Evolutionary conservation across 2,888 invertebrate genomes (phyloP).

Genomic region (Colostygia pectinataria): DNA sequence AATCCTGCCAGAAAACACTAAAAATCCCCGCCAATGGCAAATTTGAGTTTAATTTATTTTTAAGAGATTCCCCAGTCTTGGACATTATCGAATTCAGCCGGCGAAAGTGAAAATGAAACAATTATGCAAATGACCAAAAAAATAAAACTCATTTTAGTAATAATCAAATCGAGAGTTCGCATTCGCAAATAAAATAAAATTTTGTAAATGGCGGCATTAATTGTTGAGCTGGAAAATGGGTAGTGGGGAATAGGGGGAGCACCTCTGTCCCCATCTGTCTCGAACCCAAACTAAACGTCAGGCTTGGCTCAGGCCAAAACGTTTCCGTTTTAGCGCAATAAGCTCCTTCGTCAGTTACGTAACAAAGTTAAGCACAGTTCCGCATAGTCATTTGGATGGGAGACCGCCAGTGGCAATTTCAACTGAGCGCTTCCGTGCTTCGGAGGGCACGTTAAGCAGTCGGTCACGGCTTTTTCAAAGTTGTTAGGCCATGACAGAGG

Average conservation of each 20-base stretch:
- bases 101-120: constrained; percentile 76
- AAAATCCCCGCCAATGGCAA: constrained; percentile 48
- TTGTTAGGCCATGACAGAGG: too few relatives aligned
- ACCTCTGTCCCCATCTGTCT: constrained; percentile 35
- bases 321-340: too few relatives aligned
- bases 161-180: constrained; percentile 77
- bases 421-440: too few relatives aligned
- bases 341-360: too few relatives aligned
- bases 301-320: constrained; percentile 1
- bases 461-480: too few relatives aligned
- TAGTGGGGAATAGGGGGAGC: constrained; percentile 31
- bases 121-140: constrained; percentile 78
- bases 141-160: constrained; percentile 81
- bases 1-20: constrained; percentile 48
- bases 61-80: constrained; percentile 54
- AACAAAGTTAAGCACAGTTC: too few relatives aligned
- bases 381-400: too few relatives aligned
- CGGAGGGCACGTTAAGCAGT: too few relatives aligned
- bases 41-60: constrained; percentile 69
- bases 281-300: not conserved
- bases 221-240: constrained; percentile 52
- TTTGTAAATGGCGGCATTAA: constrained; percentile 77
- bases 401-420: too few relatives aligned
- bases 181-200: constrained; percentile 76
- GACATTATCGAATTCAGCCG: constrained; percentile 65